Evolutionary conservation across 92 coral and sea anemone species (phyloP).

Genomic region (Palythoa grandis): DNA sequence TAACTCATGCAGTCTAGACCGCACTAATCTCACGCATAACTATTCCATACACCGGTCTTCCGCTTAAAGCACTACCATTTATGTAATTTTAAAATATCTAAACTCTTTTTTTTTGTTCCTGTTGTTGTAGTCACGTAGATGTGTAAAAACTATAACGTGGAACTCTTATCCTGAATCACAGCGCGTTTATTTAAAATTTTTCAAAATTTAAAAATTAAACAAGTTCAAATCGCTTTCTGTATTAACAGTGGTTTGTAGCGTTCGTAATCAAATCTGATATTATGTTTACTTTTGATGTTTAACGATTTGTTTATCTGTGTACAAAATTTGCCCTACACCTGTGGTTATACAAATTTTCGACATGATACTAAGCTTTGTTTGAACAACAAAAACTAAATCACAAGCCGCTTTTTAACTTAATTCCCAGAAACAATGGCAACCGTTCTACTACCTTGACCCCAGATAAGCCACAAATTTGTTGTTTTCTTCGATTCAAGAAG

Average conservation of each 20-base stretch:
- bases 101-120: too few species aligned
- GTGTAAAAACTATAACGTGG: background rate
- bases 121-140: too few species aligned
- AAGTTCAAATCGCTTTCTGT: background rate
- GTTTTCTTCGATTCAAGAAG: background rate
- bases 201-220: background rate
- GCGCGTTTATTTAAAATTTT: background rate
- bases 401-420: background rate
- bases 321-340: background rate
- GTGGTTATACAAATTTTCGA: background rate
- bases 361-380: background rate
- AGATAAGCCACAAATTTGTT: background rate
- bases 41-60: background rate
- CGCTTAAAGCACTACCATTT: background rate
- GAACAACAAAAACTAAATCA: background rate
- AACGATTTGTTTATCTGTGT: background rate
- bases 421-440: background rate
- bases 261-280: background rate
- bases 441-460: background rate
- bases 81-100: too few species aligned
- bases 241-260: background rate
- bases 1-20: background rate
- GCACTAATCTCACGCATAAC: background rate
- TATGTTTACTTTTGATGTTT: constrained; percentile 11
- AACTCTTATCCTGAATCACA: background rate